A percentile compares a stretch with the other conserved stretches of the same genome.
Conservation (phyloP, 2,888 invertebrate species). For the Horisme vitalbata region DNA sequence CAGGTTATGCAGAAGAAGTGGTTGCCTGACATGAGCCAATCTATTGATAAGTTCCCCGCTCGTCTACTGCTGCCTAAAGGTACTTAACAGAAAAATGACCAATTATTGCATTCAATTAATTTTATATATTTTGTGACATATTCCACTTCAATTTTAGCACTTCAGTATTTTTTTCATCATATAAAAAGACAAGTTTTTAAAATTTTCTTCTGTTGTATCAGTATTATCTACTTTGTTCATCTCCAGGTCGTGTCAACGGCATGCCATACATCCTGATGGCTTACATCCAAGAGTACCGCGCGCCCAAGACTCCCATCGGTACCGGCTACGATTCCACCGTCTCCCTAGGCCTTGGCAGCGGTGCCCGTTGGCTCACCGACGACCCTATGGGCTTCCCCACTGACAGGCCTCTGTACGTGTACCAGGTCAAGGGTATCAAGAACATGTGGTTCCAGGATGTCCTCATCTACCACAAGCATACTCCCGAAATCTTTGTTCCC, state of each 20-base stretch:
- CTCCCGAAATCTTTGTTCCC: constrained; percentile 56
- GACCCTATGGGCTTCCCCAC: constrained; percentile 82
- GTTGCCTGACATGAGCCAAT: constrained; percentile 68
- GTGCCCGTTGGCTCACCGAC: constrained; percentile 69
- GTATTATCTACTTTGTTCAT: not conserved
- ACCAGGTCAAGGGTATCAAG: constrained; percentile 56
- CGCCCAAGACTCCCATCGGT: constrained; percentile 61
- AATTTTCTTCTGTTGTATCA: too few relatives aligned
- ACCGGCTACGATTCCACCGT: constrained; percentile 72
- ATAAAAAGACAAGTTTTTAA: too few relatives aligned
- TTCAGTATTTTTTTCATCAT: too few relatives aligned
- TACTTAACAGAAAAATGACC: too few relatives aligned
- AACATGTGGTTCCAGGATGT: constrained; percentile 80
- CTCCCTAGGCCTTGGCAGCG: constrained; percentile 75
- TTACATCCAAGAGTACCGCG: constrained; percentile 79
- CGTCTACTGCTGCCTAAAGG: constrained; percentile 86
- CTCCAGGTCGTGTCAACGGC: constrained; percentile 73
- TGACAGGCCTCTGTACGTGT: constrained; percentile 74
- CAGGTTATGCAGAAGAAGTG: constrained; percentile 73
- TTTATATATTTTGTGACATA: too few relatives aligned
- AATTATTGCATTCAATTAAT: too few relatives aligned
- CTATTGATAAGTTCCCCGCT: constrained; percentile 83
- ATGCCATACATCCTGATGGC: constrained; percentile 85
- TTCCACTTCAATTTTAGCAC: too few relatives aligned
- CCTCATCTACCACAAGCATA: constrained; percentile 77